These are phyloP conservation scores for Cinclus cinclus DNA, from an alignment of 2,113 vertebrate species.

Conservation along the genomic window DNA sequence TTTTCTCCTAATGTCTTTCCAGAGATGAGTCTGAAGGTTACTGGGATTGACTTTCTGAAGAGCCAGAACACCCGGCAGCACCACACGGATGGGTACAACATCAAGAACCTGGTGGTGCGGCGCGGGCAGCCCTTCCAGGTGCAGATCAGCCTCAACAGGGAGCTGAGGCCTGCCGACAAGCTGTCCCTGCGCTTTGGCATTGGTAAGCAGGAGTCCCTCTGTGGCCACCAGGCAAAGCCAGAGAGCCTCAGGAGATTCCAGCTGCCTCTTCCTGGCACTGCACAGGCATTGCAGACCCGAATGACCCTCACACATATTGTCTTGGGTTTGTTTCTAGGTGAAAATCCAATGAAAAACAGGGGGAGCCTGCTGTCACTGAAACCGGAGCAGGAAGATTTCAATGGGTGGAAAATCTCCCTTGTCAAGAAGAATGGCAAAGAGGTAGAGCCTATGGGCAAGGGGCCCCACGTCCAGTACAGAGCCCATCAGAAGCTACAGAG, in stretches of 20 bases:
- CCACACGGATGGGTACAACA: constrained; percentile 34
- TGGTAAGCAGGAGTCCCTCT: not conserved
- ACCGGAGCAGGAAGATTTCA: not conserved
- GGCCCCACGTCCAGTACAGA: not conserved
- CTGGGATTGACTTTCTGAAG: constrained; percentile 36
- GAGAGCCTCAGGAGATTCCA: accelerated
- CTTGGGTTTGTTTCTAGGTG: constrained; percentile 4
- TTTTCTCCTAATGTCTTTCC: not conserved
- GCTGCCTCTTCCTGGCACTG: not conserved
- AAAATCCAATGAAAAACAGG: not conserved
- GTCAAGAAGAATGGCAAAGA: not conserved
- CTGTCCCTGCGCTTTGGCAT: not conserved
- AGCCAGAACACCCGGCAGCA: constrained; percentile 5
- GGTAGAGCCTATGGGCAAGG: constrained; percentile 28
- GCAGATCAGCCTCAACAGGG: not conserved
- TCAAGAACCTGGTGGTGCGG: constrained; percentile 36
- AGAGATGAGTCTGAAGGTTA: not conserved
- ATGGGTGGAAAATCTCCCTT: constrained; percentile 7
- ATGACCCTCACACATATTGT: not conserved
- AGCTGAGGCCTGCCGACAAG: not conserved
- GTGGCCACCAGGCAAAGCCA: accelerated
- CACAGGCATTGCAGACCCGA: accelerated
- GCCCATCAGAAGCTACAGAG: not conserved
- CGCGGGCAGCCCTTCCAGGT: constrained; percentile 51
- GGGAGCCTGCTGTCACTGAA: constrained; percentile 22